These are phyloP conservation scores for Alviniconcha strummeri DNA, from an alignment of 2,888 invertebrate species.

Conservation along the genomic window DNA sequence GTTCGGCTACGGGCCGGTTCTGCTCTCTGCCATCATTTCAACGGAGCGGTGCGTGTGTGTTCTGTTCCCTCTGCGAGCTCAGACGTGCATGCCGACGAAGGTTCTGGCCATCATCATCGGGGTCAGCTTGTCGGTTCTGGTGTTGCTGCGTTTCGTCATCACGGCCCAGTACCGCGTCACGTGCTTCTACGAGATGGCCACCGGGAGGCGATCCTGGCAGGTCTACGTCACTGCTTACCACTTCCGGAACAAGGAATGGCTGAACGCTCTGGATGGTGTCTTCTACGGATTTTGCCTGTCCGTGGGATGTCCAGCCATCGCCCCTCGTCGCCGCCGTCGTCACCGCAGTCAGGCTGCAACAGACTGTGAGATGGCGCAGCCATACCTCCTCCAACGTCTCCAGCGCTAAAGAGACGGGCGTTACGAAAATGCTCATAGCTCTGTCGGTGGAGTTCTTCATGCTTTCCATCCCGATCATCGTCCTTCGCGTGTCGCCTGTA, in stretches of 20 bases:
- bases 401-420: slow-evolving; percentile 7
- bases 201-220: not conserved
- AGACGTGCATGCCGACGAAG: not conserved
- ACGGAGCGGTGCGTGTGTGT: slow-evolving; percentile 23
- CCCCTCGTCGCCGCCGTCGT: slow-evolving; percentile 1
- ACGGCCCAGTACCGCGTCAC: slow-evolving; percentile 16
- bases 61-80: slow-evolving; percentile 11
- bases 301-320: slow-evolving; percentile 4
- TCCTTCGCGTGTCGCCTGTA: slow-evolving; percentile 10
- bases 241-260: not conserved
- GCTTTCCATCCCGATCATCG: slow-evolving; percentile 8
- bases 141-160: slow-evolving; percentile 7
- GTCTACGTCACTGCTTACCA: slow-evolving; percentile 2
- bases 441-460: slow-evolving; percentile 21
- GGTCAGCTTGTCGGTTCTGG: not conserved
- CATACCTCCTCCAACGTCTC: not conserved
- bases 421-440: slow-evolving; percentile 24
- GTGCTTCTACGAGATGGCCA: slow-evolving; percentile 3
- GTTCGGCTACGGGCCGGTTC: slow-evolving; percentile 7
- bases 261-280: not conserved
- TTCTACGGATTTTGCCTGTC: slow-evolving; percentile 14
- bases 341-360: slow-evolving; percentile 17
- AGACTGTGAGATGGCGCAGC: slow-evolving; percentile 5
- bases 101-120: not conserved
- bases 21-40: slow-evolving; percentile 14